Percentiles rank a stretch among this genome's conserved stretches.
Evolutionary conservation across 2,888 invertebrate species (phyloP).

Genomic region (Cantharis nigra): DNA sequence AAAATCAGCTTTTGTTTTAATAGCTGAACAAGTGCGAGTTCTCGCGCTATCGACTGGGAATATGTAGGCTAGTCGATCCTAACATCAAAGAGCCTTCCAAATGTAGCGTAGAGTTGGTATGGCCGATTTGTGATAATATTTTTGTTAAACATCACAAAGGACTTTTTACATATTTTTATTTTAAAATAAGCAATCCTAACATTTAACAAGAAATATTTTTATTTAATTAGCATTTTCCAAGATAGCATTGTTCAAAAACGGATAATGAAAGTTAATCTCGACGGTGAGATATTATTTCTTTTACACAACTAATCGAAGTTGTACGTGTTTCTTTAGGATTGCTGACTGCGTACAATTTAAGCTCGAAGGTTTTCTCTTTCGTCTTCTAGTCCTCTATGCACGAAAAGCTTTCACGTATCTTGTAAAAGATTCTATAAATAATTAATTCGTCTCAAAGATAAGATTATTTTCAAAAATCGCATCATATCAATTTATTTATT

Average conservation of each 20-base stretch:
- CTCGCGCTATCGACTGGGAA: no score
- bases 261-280: not conserved
- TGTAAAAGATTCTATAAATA: not conserved
- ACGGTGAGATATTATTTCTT: slow-evolving; percentile 16
- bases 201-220: not conserved
- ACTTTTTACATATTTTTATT: not conserved
- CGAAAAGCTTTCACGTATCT: not conserved
- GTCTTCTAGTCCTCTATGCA: not conserved
- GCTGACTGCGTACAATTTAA: slow-evolving; percentile 8
- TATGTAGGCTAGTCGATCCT: no score
- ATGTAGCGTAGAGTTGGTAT: no score
- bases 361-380: not conserved
- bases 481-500: not conserved
- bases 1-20: no score
- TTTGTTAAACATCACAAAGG: not conserved
- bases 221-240: not conserved
- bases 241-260: not conserved
- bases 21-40: no score
- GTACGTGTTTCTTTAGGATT: slow-evolving; percentile 13
- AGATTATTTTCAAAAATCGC: not conserved
- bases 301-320: slow-evolving; percentile 20
- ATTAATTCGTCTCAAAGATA: not conserved
- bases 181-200: not conserved
- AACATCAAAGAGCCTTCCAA: no score
- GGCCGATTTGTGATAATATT: not conserved